Evolutionary conservation across 2,113 vertebrate genomes (phyloP), one percentile per base, ranked within the genome.

Genomic region (Pampusana beccarii): DNA sequence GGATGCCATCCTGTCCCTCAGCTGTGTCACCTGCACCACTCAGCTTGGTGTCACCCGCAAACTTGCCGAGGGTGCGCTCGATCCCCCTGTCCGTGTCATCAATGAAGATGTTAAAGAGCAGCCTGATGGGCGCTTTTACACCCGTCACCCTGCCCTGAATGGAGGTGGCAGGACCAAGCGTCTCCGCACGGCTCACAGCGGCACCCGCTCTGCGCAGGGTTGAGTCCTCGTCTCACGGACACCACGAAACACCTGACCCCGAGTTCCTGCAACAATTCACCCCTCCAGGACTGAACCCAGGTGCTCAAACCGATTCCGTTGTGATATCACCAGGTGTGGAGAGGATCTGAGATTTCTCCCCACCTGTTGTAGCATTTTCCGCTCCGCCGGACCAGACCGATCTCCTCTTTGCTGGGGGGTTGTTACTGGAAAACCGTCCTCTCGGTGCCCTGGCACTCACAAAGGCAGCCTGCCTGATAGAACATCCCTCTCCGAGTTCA

Each of bases 161-260:
- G 26, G 50, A 51, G 48, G 9, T 0, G 20, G n/a, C 16, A 23
- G 62, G 34, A 66, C 23, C 13, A 29, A 58, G 34, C 1, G 2
- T 58, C 46, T 5, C 67, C 1, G 1, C 9, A 40, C 0, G 11
- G 65, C 19, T n/a, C 46, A 9, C 44, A 46, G 44, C 44, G 18
- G 44, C 44, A 46, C 4, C 44, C 19, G 44, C 44, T 46, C 44
- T 19, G 44, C 18, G 58, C 16, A 9, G 23, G 56, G 9, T 2
- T 1, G 12, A 36, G 33, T 16, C 79, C 34, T 78, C 13, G 5
- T 28, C 56, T 26, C 40, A 8, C 31, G 23, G 24, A 6, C 31
- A 11, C 5, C 0, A 8, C 2, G 21, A 29, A 42, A 24, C 1
- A 82, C 61, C 53, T 2, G 1, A 51, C 51, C 16, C 20, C 0